Evolutionary conservation across 1,140 invertebrate genomes (phyloP).

Genomic region (Sitodiplosis mosellana): DNA sequence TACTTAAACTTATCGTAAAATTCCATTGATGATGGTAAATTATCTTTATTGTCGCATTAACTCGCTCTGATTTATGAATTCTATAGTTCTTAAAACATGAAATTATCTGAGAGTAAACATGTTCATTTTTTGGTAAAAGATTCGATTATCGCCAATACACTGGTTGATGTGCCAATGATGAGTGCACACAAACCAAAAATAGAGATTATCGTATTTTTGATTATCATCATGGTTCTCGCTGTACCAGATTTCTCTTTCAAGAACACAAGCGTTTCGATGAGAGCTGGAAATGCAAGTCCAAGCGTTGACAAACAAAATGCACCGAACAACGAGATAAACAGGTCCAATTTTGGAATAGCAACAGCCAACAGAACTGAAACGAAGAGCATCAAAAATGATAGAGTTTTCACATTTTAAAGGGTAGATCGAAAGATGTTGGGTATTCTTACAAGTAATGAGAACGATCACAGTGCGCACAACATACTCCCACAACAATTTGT

Average conservation of each 20-base stretch:
- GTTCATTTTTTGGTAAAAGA: too few relatives aligned
- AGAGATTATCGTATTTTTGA: conserved; percentile 52
- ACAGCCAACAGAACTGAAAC: conserved; percentile 59
- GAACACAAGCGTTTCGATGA: conserved; percentile 39
- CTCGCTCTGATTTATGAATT: too few relatives aligned
- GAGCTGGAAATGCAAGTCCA: conserved; percentile 75
- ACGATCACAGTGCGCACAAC: conserved; percentile 45
- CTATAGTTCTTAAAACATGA: too few relatives aligned
- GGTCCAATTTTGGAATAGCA: conserved; percentile 60
- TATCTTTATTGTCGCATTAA: too few relatives aligned
- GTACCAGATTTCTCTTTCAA: conserved; percentile 3
- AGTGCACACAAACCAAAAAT: conserved; percentile 45
- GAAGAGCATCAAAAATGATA: conserved; percentile 15
- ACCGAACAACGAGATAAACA: conserved; percentile 80
- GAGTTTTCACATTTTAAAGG: background rate
- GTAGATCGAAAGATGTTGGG: background rate
- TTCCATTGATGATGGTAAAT: too few relatives aligned
- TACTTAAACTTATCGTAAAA: too few relatives aligned
- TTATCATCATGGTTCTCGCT: conserved; percentile 7
- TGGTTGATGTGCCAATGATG: conserved; percentile 50
- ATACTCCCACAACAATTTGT: conserved; percentile 40
- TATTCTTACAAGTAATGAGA: conserved; percentile 55
- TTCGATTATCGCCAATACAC: conserved; percentile 38
- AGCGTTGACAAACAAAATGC: conserved; percentile 67
- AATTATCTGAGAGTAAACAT: too few relatives aligned